phyloP scores from a whole-genome alignment of 2,888 invertebrate species.

The Ceriagrion tenellum region DNA sequence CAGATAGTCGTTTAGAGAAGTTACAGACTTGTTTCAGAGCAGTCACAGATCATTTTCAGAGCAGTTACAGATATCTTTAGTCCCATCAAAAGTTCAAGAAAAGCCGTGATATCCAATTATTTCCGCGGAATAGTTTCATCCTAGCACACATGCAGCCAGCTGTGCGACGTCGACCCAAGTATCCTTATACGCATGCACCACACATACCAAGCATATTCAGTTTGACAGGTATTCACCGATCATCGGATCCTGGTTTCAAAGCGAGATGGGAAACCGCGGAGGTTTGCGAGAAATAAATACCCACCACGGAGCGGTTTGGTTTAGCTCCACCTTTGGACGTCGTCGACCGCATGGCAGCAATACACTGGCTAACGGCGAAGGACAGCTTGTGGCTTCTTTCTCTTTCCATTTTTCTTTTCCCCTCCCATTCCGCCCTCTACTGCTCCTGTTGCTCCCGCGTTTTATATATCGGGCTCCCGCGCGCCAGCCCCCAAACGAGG shows the following conservation, averaged over 20 bases:
- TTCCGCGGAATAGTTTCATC: neutral
- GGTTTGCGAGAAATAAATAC: conserved; percentile 15
- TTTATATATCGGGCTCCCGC: neutral
- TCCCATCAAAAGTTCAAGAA: too few relatives aligned
- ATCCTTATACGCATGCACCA: neutral
- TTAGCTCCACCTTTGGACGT: neutral
- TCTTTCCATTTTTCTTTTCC: neutral
- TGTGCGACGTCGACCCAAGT: neutral
- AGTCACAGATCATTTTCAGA: too few relatives aligned
- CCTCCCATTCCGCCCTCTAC: neutral
- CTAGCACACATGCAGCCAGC: neutral
- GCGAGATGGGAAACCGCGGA: neutral
- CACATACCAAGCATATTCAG: neutral
- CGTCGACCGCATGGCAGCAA: conserved; percentile 14
- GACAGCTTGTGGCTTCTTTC: neutral
- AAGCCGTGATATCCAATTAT: neutral
- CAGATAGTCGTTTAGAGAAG: too few relatives aligned
- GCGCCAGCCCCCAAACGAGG: neutral
- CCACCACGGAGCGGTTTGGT: neutral
- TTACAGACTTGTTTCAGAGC: too few relatives aligned
- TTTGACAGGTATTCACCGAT: neutral
- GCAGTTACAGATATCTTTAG: too few relatives aligned
- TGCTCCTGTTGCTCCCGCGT: neutral
- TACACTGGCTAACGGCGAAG: conserved; percentile 16
- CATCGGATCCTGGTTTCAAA: neutral